Base-by-base conservation (phyloP, 64 coral and sea anemone genomes). In the Porites lutea region DNA sequence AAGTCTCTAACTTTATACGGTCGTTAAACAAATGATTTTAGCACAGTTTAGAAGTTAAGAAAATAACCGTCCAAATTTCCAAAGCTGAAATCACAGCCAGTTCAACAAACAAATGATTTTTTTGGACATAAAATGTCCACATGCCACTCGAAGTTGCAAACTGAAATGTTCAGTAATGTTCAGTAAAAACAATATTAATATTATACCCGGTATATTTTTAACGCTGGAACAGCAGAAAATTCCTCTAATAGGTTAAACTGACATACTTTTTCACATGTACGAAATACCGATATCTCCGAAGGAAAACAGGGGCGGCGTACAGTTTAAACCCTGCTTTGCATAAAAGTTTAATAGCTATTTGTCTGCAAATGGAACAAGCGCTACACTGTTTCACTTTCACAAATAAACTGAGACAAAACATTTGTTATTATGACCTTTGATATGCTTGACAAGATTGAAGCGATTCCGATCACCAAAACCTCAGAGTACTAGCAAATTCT, bases 61-160 rank as follows among this genome's bases (percentile, higher is more conserved):
- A 76, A 76, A 76, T 76, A 76, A 22, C 73, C 49, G 73, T 19
- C 0, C 27, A 37, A 76, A 13, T 49, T 76, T 7, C 47, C 11
- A 51, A 50, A 76, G 46, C 46, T 76, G 48, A 47, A 15, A 76
- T 76, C 46, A 76, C 14, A 50, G 19, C 73, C 49, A 48, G 73
- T 48, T 76, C 73, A 76, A 6, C 73, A 76, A 76, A 76, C 73
- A 76, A 50, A 51, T 76, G 5, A 13, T 51, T 76, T 51, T 11
- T 76, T 76, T 45, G 73, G 27, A 37, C 16, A 51, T 46, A 48
- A 19, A 15, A 4, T 4, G 4, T 76, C 13, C 48, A 51, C 48
- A 8, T 47, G 73, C 13, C 48, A 76, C 46, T 51, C 16, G 3
- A 52, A 37, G 27, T 37, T 37, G 47, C 46, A 15, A 73, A 37